Base-by-base conservation (phyloP, 1,140 invertebrate genomes). In the Ctenoplectra terminalis region DNA sequence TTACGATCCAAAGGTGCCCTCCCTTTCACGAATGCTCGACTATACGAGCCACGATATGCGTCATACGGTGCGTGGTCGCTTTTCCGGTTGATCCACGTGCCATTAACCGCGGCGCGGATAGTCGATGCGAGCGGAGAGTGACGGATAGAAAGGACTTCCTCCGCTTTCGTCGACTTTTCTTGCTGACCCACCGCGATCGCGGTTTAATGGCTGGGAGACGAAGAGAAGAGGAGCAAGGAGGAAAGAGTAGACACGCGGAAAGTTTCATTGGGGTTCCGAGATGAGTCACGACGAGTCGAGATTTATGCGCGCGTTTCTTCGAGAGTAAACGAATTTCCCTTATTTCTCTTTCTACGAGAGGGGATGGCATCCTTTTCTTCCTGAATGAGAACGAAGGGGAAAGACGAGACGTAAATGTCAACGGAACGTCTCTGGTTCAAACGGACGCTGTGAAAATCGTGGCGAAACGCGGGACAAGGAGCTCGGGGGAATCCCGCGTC, bases 291-390 rank as follows among this genome's bases (percentile, higher is more conserved):
- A 69, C 50, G 48, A 54, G 78, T 60, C 23, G 69, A 87, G 89
- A 90, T 90, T 90, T 90, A 90, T 90, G 86, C 87, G 66, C 87
- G 66, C 60, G 78, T 20, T 64, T 87, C 75, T 81, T 79, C 76
- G 56, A 40, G 87, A 80, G 82, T 66, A 76, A 87, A 85, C 86
- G 87, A 85, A 87, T 87, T 88, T 88, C 76, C 83, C 63, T 89
- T 78, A 48, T 64, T 83, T 79, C 61, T 76, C 37, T 54, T 58
- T 64, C 71, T 52, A 20, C 17, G n/a, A 13, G 29, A 26, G 46
- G 67, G 67, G 37, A 8, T 9, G 40, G 29, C 20, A 40, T 76
- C 11, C 52, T 72, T 61, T 71, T 75, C 70, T 34, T 48, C 54
- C 29, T 26, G 58, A 71, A 37, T 17, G 34, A 20, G 23, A 61